A percentile compares a stretch with the other conserved stretches of the same genome.
Conservation (phyloP, 2,113 vertebrate genomes). For the Merops nubicus region DNA sequence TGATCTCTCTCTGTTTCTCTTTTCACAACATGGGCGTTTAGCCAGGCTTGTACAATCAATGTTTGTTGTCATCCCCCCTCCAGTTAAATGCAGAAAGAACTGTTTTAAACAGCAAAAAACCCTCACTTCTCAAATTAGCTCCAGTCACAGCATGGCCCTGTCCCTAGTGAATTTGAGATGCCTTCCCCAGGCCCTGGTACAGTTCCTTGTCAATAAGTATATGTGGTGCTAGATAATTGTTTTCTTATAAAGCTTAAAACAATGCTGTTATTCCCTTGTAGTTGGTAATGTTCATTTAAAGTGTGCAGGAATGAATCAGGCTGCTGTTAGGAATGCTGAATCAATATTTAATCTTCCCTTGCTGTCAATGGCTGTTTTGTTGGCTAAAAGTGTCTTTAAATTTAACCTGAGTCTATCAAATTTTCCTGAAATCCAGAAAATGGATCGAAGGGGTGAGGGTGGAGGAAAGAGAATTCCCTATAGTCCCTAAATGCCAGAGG, state of each 20-base stretch:
- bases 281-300: not conserved
- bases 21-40: not conserved
- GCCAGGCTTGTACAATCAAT: not conserved
- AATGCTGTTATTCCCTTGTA: not conserved
- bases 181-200: not conserved
- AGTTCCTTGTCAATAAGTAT: not conserved
- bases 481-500: not conserved
- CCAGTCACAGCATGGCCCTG: not conserved
- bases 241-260: not conserved
- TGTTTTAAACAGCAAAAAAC: not conserved
- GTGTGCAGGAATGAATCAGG: not conserved
- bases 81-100: not conserved
- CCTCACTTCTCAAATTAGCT: not conserved
- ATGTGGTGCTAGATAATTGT: not conserved
- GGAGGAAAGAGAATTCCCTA: not conserved
- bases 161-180: not conserved
- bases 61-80: not conserved
- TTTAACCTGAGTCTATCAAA: not conserved
- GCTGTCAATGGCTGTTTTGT: not conserved
- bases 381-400: constrained; percentile 15
- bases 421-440: not conserved
- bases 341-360: constrained; percentile 45
- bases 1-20: not conserved
- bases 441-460: not conserved
- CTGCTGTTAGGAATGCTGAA: not conserved